These are phyloP conservation scores for Drosophila gaucha DNA, from an alignment of 2,888 invertebrate species.

Conservation along the genomic window DNA sequence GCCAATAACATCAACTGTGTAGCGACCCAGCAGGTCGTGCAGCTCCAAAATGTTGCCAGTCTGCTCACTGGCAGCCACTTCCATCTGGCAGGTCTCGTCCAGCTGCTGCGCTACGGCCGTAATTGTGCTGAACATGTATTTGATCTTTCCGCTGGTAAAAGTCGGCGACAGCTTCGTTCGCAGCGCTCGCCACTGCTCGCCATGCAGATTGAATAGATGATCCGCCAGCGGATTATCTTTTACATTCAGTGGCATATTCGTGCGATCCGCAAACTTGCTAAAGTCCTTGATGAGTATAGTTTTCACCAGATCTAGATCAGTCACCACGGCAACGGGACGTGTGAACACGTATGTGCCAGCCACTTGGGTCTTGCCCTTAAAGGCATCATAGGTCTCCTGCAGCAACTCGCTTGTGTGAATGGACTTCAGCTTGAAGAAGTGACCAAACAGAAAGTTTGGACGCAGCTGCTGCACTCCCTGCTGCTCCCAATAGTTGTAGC, in stretches of 20 bases:
- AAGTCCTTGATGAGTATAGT: conserved; percentile 83
- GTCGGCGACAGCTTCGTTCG: conserved; percentile 85
- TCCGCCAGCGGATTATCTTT: conserved; percentile 79
- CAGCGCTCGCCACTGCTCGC: conserved; percentile 85
- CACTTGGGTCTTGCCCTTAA: conserved; percentile 61
- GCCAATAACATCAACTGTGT: conserved; percentile 85
- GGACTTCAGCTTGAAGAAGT: conserved; percentile 54
- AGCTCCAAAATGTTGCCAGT: conserved; percentile 78
- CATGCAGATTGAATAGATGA: conserved; percentile 81
- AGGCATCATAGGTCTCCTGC: conserved; percentile 68
- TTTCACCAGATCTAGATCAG: conserved; percentile 81
- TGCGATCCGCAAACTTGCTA: conserved; percentile 81
- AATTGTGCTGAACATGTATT: conserved; percentile 84
- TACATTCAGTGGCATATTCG: conserved; percentile 55
- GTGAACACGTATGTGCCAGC: conserved; percentile 75
- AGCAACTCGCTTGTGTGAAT: conserved; percentile 54
- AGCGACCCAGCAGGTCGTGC: conserved; percentile 84
- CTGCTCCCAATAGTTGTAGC: conserved; percentile 70
- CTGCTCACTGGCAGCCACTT: background rate
- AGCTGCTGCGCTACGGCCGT: conserved; percentile 71
- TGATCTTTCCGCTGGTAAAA: conserved; percentile 86
- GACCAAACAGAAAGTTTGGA: conserved; percentile 62
- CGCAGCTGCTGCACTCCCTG: conserved; percentile 61
- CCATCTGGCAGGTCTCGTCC: conserved; percentile 31
- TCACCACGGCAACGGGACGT: conserved; percentile 63